phyloP scores from a whole-genome alignment of 2,797 vertebrate species.

The Hypotaenidia philippensis region DNA sequence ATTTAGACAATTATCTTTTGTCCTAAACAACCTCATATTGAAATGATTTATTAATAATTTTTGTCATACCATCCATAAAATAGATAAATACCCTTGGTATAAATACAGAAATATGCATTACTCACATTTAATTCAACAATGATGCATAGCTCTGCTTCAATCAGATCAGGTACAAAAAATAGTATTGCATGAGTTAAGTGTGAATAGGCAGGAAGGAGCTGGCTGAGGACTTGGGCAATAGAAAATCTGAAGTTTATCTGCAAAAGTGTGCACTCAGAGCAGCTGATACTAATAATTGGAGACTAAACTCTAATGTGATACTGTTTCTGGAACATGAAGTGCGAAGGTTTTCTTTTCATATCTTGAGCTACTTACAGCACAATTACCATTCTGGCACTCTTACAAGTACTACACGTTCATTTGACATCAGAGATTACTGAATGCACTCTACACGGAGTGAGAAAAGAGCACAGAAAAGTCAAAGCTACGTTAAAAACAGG shows the following conservation, averaged over 20 bases:
- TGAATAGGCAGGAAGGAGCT: neutral
- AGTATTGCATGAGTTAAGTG: neutral
- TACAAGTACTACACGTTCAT: neutral
- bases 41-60: neutral
- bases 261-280: neutral
- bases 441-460: neutral
- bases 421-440: neutral
- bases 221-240: neutral
- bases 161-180: neutral
- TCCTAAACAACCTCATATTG: neutral
- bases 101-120: neutral
- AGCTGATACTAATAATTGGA: neutral
- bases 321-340: neutral
- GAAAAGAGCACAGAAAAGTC: neutral
- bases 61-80: neutral
- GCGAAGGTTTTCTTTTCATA: neutral
- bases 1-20: neutral
- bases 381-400: neutral
- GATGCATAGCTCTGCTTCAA: neutral
- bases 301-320: neutral
- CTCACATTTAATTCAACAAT: neutral
- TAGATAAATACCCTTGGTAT: neutral
- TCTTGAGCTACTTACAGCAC: neutral
- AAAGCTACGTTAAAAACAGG: neutral
- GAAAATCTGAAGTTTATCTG: neutral